Base-by-base conservation (phyloP, 2,797 vertebrate species). In the Falco novaeseelandiae region DNA sequence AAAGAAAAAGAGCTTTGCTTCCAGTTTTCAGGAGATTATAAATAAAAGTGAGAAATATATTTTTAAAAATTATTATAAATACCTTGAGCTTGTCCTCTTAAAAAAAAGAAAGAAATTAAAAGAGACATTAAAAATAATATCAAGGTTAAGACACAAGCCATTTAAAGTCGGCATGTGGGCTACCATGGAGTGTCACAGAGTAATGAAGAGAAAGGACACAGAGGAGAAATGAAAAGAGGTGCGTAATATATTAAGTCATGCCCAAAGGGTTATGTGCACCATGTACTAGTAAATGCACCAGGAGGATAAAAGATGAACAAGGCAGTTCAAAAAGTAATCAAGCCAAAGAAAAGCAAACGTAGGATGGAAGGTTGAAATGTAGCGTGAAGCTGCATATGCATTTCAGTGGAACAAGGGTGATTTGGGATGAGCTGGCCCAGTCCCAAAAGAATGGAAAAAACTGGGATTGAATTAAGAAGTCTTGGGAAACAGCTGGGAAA, bases 121-220 rank as follows among this genome's bases (percentile, higher is more conserved):
- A 76, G n/a, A 58, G 26, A 20, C 42, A 83, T 89, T 90, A 93
- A 93, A 95, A 96, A 93, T 83, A 92, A 95, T 71, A 85, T 79
- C 88, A 96, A 91, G 85, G 91, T 95, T 92, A 94, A 96, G 84
- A 89, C 65, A 94, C 63, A 73, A 92, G 93, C 30, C n/a, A 46
- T 88, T 96, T 87, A 89, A 88, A 93, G 58, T 83, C 14, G 1
- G 27, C 62, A 58, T 83, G 66, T 69, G 77, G 44, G 59, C 87
- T 95, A 91, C 85, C 51, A 73, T 29, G 58, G 46, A 84, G 34
- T 58, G 76, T 77, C 89, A 96, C 55, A 95, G 80, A 87, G 46
- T 78, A 96, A 96, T 95, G 93, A 91, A 94, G 81, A 93, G 66
- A 94, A 93, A 97, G 94, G 96, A 95, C 97, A 95, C 78, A 88